Percentiles rank a stretch among this genome's conserved stretches.
Evolutionary conservation across 2,888 invertebrate species (phyloP).

Genomic region (Nephrocerus scutellatus): DNA sequence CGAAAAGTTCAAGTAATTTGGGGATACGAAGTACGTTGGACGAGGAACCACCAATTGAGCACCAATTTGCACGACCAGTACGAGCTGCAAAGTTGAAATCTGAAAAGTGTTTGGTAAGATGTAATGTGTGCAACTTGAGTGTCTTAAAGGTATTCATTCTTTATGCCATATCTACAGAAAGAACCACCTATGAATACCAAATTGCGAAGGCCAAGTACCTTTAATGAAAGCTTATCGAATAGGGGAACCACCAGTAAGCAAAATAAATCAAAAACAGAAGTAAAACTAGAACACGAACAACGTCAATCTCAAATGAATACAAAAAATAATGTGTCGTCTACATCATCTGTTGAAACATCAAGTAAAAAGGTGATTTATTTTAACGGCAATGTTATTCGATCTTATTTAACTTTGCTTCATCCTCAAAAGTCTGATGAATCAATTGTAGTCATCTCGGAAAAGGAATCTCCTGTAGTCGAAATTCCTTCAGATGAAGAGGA

Average conservation of each 20-base stretch:
- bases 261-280: constrained; percentile 21
- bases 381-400: not conserved
- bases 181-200: constrained; percentile 32
- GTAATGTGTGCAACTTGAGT: not conserved
- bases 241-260: no score
- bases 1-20: constrained; percentile 1
- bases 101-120: constrained; percentile 29
- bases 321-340: constrained; percentile 4
- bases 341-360: constrained; percentile 16
- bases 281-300: constrained; percentile 38
- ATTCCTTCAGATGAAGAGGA: constrained; percentile 24
- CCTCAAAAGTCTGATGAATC: constrained; percentile 27
- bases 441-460: constrained; percentile 20
- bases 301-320: constrained; percentile 31
- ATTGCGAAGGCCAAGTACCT: constrained; percentile 32
- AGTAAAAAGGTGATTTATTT: no score
- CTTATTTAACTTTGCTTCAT: no score
- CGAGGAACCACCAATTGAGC: constrained; percentile 15
- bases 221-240: constrained; percentile 19
- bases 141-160: not conserved
- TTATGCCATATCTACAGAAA: constrained; percentile 22
- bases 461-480: constrained; percentile 22
- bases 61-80: constrained; percentile 32
- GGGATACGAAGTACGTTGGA: no score
- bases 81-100: constrained; percentile 39